A percentile compares a stretch with the other conserved stretches of the same genome.
Conservation (phyloP, 2,888 invertebrate species). For the Oxytorus armatus region DNA sequence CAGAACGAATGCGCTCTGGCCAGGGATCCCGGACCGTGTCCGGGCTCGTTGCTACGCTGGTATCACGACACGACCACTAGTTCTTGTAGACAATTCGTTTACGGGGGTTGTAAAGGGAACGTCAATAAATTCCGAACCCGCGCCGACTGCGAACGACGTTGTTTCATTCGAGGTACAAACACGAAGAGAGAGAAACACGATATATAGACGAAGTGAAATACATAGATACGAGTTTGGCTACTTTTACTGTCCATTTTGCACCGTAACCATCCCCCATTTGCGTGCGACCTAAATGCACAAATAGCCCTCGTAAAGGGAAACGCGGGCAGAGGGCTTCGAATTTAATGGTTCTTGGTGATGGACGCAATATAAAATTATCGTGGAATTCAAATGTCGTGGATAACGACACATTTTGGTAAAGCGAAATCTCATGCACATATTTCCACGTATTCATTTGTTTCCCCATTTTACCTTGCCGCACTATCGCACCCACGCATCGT, state of each 20-base stretch:
- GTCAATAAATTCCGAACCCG: slow-evolving; percentile 83
- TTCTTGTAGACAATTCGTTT: slow-evolving; percentile 85
- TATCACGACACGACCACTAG: slow-evolving; percentile 84
- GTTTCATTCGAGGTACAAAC: slow-evolving; percentile 79
- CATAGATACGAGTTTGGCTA: slow-evolving; percentile 25
- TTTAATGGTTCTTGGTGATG: slow-evolving; percentile 44
- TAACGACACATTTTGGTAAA: neutral
- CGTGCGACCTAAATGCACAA: slow-evolving; percentile 19
- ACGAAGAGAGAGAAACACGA: slow-evolving; percentile 32
- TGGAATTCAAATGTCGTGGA: neutral
- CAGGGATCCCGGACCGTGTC: slow-evolving; percentile 84
- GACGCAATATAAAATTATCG: slow-evolving; percentile 3
- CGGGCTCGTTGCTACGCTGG: slow-evolving; percentile 84
- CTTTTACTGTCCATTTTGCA: slow-evolving; percentile 43
- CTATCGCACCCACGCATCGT: slow-evolving; percentile 53
- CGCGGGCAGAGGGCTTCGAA: slow-evolving; percentile 1
- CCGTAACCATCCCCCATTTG: neutral
- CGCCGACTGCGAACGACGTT: slow-evolving; percentile 81
- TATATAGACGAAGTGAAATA: slow-evolving; percentile 6
- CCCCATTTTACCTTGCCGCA: slow-evolving; percentile 11
- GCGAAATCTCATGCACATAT: neutral
- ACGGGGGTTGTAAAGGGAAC: slow-evolving; percentile 85
- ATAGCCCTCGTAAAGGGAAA: slow-evolving; percentile 21
- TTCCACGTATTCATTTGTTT: slow-evolving; percentile 1
- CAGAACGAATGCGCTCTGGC: slow-evolving; percentile 81